phyloP scores from a whole-genome alignment of 2,113 vertebrate genomes.

The Todiramphus chloris region DNA sequence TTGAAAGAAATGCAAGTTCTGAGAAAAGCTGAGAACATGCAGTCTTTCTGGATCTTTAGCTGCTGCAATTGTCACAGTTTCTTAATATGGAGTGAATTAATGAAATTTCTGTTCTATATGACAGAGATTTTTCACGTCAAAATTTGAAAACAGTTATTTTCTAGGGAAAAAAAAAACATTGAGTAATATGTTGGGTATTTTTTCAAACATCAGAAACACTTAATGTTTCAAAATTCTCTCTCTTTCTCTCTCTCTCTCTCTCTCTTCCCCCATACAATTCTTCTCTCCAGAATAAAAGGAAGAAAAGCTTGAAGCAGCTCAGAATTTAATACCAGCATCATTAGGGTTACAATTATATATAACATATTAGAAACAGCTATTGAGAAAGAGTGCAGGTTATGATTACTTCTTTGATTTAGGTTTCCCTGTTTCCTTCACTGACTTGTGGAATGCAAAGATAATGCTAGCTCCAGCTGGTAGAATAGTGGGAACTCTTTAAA shows the following conservation, averaged over 20 bases:
- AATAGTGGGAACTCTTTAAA: not conserved
- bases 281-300: not conserved
- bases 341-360: not conserved
- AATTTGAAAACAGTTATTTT: not conserved
- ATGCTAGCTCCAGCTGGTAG: not conserved
- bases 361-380: not conserved
- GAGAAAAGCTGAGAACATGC: not conserved
- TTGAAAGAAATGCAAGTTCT: not conserved
- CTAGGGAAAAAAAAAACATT: not conserved
- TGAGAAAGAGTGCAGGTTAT: not conserved
- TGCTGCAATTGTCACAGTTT: not conserved
- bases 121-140: not conserved
- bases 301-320: not conserved
- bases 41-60: not conserved
- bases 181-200: not conserved
- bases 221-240: not conserved
- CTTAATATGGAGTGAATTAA: not conserved
- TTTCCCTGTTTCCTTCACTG: not conserved
- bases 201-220: not conserved
- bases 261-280: not conserved
- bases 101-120: not conserved
- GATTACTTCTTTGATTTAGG: not conserved
- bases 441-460: not conserved
- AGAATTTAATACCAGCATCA: not conserved
- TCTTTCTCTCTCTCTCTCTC: not conserved